Percentiles rank a stretch among this genome's conserved stretches.
Conservation (phyloP, 2,113 vertebrate genomes). For the Bostrychus sinensis region DNA sequence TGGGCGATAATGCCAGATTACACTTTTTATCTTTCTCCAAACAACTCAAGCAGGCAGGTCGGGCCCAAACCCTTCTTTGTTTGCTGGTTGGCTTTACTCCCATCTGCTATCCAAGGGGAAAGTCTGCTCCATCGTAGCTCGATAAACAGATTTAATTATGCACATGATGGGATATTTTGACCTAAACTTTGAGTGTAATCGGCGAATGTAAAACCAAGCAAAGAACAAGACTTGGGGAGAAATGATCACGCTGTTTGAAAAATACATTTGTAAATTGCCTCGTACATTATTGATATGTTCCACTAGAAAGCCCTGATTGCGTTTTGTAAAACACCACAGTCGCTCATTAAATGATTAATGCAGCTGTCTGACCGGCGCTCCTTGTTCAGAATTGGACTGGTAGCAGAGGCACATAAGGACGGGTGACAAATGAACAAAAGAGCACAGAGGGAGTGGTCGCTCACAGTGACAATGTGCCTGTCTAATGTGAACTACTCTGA, state of each 20-base stretch:
- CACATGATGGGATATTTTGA: conserved; percentile 19
- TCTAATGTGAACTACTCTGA: background rate
- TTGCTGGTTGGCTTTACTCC: conserved; percentile 27
- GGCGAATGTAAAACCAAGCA: conserved; percentile 11
- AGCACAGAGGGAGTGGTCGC: background rate
- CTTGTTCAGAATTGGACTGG: conserved; percentile 31
- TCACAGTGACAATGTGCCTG: background rate
- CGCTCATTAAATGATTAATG: conserved; percentile 65
- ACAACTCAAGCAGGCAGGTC: background rate
- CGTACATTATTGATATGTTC: conserved; percentile 69
- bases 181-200: conserved; percentile 28
- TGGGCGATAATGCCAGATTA: conserved; percentile 38
- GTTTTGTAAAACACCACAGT: conserved; percentile 59
- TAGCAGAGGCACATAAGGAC: conserved; percentile 19
- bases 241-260: conserved; percentile 39
- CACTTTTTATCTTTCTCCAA: conserved; percentile 28
- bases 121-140: background rate
- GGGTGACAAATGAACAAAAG: background rate
- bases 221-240: conserved; percentile 11
- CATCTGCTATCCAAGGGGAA: conserved; percentile 20
- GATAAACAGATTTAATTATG: conserved; percentile 41
- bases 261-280: conserved; percentile 50
- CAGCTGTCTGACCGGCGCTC: conserved; percentile 22
- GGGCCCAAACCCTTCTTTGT: conserved; percentile 24
- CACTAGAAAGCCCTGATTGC: conserved; percentile 54